Evolutionary conservation across 2,888 invertebrate species (phyloP).

Genomic region (Orthonychiurus folsomi): DNA sequence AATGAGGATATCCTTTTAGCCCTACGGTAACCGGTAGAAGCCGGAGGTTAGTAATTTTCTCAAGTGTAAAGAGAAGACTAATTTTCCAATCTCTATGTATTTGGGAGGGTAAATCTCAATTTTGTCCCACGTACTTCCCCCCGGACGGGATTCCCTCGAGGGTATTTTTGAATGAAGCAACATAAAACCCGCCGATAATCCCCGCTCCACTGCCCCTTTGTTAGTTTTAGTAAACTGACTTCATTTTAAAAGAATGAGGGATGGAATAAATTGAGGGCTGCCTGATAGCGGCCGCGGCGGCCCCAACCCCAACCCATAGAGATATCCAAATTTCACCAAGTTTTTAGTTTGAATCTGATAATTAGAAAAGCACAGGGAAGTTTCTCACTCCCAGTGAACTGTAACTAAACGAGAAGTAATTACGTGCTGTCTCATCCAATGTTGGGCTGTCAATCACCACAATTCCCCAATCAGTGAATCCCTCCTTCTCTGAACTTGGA

Average conservation of each 20-base stretch:
- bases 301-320: too few relatives aligned
- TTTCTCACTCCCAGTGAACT: background rate
- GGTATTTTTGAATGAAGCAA: background rate
- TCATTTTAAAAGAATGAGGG: background rate
- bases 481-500: too few relatives aligned
- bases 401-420: background rate
- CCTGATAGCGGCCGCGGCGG: too few relatives aligned
- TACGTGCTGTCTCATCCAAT: background rate
- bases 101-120: background rate
- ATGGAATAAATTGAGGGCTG: too few relatives aligned
- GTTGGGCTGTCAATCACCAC: background rate
- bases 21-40: background rate
- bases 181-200: background rate
- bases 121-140: background rate
- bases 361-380: background rate
- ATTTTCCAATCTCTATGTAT: constrained; percentile 1
- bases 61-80: constrained; percentile 1
- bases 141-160: background rate
- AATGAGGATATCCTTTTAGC: background rate
- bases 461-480: background rate
- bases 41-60: constrained; percentile 1
- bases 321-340: background rate
- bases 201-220: background rate
- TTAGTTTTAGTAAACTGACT: background rate
- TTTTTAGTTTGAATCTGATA: constrained; percentile 1